These are phyloP conservation scores for Apamea sordens DNA, from an alignment of 2,888 invertebrate genomes.

Conservation along the genomic window DNA sequence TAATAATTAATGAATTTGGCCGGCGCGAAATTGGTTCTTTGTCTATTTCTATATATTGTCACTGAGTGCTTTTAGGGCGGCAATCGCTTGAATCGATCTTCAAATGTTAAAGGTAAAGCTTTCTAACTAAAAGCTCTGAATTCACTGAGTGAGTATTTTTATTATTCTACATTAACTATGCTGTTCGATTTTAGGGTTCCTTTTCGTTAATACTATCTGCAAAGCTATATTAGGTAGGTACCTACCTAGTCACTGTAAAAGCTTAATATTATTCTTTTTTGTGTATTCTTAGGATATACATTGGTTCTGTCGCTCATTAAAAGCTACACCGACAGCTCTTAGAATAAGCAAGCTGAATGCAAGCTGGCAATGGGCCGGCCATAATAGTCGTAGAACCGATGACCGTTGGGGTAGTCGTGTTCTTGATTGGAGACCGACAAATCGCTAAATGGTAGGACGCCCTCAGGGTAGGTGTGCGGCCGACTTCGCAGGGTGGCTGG, in stretches of 20 bases:
- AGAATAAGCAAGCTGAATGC: not conserved
- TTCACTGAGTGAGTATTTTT: slow-evolving; percentile 76
- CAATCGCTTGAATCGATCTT: slow-evolving; percentile 74
- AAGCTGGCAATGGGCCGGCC: not conserved
- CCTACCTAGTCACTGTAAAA: not conserved
- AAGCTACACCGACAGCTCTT: not conserved
- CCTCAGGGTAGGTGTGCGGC: not conserved
- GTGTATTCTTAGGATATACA: not conserved
- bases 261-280: not conserved
- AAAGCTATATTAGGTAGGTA: not conserved
- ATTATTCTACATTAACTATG: slow-evolving; percentile 73
- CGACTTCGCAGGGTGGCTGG: not conserved
- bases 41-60: slow-evolving; percentile 73
- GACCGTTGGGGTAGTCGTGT: not conserved
- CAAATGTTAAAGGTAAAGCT: slow-evolving; percentile 74
- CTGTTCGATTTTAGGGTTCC: slow-evolving; percentile 72
- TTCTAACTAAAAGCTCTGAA: slow-evolving; percentile 75
- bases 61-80: slow-evolving; percentile 73
- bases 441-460: not conserved
- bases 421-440: not conserved
- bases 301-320: not conserved
- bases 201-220: slow-evolving; percentile 41
- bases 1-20: slow-evolving; percentile 59
- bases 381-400: not conserved
- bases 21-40: slow-evolving; percentile 68